phyloP scores from a whole-genome alignment of 2,888 invertebrate genomes.

The Chaitophorus viminalis region DNA sequence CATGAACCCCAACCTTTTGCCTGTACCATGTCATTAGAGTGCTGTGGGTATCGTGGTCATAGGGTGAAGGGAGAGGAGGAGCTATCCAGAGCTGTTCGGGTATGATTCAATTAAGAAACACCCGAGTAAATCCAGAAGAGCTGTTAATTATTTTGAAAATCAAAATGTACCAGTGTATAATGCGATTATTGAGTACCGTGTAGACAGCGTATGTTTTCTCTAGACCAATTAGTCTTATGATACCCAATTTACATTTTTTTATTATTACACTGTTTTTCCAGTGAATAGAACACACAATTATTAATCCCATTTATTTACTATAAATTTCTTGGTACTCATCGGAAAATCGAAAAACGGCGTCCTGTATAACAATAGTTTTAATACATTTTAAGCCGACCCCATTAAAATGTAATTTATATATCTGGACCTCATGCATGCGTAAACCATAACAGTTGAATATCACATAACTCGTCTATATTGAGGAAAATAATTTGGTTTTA shows the following conservation, averaged over 20 bases:
- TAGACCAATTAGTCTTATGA: slow-evolving; percentile 23
- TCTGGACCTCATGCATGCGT: background rate
- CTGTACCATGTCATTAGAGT: slow-evolving; percentile 25
- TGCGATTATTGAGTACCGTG: slow-evolving; percentile 27
- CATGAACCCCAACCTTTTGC: slow-evolving; percentile 38
- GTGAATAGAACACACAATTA: background rate
- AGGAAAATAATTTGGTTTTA: slow-evolving; percentile 11
- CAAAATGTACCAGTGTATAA: slow-evolving; percentile 28
- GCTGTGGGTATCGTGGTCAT: background rate
- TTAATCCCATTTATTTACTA: background rate
- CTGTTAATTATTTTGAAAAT: slow-evolving; percentile 58
- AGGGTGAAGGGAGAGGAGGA: no score
- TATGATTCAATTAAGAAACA: slow-evolving; percentile 53
- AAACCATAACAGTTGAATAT: slow-evolving; percentile 38
- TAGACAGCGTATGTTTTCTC: slow-evolving; percentile 30
- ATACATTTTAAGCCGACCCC: slow-evolving; percentile 4
- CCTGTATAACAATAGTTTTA: background rate
- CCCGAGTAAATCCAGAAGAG: slow-evolving; percentile 49
- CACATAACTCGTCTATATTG: background rate
- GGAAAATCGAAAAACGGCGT: background rate
- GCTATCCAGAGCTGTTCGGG: slow-evolving; percentile 11
- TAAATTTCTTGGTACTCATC: slow-evolving; percentile 12
- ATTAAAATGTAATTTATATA: slow-evolving; percentile 53
- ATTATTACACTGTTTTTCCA: background rate
- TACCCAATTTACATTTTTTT: slow-evolving; percentile 21